A percentile compares a stretch with the other conserved stretches of the same genome.
These are phyloP conservation scores for Panzeria rudis DNA, from an alignment of 2,888 invertebrate genomes.

Conservation along the genomic window DNA sequence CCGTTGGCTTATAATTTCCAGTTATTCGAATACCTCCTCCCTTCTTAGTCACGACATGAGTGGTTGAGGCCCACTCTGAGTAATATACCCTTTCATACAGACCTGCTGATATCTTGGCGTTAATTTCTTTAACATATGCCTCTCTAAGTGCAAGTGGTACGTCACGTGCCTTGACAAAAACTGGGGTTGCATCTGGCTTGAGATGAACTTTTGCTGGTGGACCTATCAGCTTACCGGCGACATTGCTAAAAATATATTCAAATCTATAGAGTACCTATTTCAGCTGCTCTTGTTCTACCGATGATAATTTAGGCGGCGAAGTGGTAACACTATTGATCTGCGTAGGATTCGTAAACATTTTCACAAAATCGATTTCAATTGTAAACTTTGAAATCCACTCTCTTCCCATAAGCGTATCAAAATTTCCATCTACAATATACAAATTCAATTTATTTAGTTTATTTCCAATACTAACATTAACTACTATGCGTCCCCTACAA, in stretches of 20 bases:
- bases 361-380: constrained; percentile 28
- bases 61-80: constrained; percentile 22
- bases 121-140: no score
- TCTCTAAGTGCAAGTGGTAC: no score
- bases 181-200: no score
- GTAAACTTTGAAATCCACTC: constrained; percentile 27
- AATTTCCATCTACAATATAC: no score
- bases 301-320: background rate
- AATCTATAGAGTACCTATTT: constrained; percentile 15
- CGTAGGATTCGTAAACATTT: background rate
- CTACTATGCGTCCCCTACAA: constrained; percentile 3
- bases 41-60: constrained; percentile 62
- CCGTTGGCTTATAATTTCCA: background rate
- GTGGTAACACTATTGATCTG: constrained; percentile 21
- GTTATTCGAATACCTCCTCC: constrained; percentile 49
- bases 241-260: constrained; percentile 25
- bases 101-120: no score
- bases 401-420: no score
- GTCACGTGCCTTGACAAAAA: no score
- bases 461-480: constrained; percentile 4
- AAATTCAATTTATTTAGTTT: no score
- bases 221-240: constrained; percentile 28
- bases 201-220: constrained; percentile 16
- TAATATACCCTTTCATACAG: no score
- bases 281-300: background rate